Evolutionary conservation across 2,797 vertebrate species (phyloP).

Genomic region (Hippopotamyrus pictus): DNA sequence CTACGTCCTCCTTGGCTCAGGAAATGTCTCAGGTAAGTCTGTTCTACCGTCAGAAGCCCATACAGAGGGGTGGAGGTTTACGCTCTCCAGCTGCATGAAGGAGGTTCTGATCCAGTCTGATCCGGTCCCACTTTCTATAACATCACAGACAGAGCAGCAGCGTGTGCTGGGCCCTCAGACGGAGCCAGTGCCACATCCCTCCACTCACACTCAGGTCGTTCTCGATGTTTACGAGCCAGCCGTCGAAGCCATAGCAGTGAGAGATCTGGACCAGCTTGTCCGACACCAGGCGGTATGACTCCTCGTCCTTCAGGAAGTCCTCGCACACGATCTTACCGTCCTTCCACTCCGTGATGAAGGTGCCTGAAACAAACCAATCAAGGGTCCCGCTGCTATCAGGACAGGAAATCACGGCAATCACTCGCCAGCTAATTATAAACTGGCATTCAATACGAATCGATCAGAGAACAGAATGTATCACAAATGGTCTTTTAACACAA

Average conservation of each 20-base stretch:
- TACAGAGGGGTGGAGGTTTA: background rate
- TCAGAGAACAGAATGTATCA: background rate
- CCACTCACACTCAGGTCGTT: constrained; percentile 78
- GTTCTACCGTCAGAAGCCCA: background rate
- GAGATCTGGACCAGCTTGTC: constrained; percentile 79
- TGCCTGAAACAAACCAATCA: constrained; percentile 60
- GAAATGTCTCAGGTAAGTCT: background rate
- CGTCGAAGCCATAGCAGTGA: constrained; percentile 74
- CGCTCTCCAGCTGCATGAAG: background rate
- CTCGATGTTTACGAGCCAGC: constrained; percentile 93
- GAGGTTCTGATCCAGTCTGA: background rate
- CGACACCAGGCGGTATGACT: constrained; percentile 61
- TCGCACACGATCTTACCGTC: constrained; percentile 68
- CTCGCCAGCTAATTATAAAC: background rate
- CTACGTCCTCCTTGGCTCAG: background rate
- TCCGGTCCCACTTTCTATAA: background rate
- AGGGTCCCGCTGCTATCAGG: background rate
- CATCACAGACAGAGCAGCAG: background rate
- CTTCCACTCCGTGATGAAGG: constrained; percentile 87
- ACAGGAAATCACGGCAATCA: background rate
- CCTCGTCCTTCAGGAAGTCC: constrained; percentile 69
- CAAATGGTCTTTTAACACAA: background rate
- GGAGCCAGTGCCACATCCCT: background rate
- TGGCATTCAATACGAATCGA: background rate
- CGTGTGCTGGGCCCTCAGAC: background rate